Evolutionary conservation across 2,797 vertebrate genomes (phyloP).

Genomic region (Darevskia nairensis): DNA sequence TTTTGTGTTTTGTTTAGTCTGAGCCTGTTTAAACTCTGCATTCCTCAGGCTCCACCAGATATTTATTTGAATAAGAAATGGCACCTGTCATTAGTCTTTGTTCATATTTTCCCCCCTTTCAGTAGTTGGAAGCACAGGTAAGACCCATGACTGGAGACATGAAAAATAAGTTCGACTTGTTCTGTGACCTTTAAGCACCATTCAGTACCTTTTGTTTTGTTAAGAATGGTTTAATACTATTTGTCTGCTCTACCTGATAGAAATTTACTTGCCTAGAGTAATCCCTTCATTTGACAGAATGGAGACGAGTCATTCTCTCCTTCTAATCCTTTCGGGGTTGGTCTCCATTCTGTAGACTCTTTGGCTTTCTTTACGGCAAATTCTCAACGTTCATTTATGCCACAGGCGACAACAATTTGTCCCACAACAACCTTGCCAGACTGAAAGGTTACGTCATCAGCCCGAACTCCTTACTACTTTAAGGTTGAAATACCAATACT

Average conservation of each 20-base stretch:
- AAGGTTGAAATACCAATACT: constrained; percentile 49
- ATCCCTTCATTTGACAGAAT: constrained; percentile 70
- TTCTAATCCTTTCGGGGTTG: constrained; percentile 63
- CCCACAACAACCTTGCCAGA: not conserved
- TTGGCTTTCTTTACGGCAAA: constrained; percentile 48
- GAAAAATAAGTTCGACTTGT: constrained; percentile 72
- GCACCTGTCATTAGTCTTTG: constrained; percentile 77
- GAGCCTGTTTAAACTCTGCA: constrained; percentile 73
- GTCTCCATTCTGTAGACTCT: constrained; percentile 43
- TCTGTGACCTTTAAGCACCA: constrained; percentile 67
- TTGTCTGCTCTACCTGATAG: constrained; percentile 71
- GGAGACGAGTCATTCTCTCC: constrained; percentile 56
- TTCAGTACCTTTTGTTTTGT: constrained; percentile 76
- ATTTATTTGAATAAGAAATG: constrained; percentile 78
- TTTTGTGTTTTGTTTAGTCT: constrained; percentile 74
- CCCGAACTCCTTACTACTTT: constrained; percentile 44
- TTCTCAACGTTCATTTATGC: not conserved
- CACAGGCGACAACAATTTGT: constrained; percentile 9
- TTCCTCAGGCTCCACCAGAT: constrained; percentile 72
- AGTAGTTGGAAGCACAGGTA: constrained; percentile 67
- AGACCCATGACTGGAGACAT: constrained; percentile 42
- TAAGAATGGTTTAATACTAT: constrained; percentile 71
- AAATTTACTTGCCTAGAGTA: constrained; percentile 68
- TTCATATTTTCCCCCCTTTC: constrained; percentile 71
- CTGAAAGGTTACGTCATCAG: constrained; percentile 39